Base-by-base conservation (phyloP, 2,888 invertebrate genomes). In the Lagria hirta region DNA sequence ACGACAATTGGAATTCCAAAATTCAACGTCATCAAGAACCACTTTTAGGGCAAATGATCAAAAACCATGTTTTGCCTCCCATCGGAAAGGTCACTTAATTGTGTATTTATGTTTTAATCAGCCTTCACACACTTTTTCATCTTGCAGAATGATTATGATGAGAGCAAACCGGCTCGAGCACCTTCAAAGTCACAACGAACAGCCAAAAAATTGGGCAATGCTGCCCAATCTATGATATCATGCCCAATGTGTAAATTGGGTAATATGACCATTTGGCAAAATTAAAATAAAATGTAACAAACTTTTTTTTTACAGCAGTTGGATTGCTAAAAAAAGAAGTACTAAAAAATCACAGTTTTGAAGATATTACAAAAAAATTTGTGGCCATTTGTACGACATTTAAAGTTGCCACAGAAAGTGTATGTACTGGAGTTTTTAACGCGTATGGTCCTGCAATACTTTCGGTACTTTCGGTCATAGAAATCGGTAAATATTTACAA, bases 391-490 rank as follows among this genome's bases (percentile, higher is more conserved):
- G 95, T 68, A 85, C 86, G 2, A 84, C 84, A 33, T 75, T 93
- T 21, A 85, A 90, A 60, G 86, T 94, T 48, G 91, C 92, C 70
- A 88, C 85, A 17, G 78, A 84, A 1, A 74, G 86, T 43, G 92
- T 96, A 2, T 95, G 95, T 64, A 82, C 85, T 58, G 92, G 94
- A 26, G 84, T 94, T 40, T 88, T 88, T 1, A 78, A 86, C 57
- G 74, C 88, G 1, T 90, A 87, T 70, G 86, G 85, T 64, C 86
- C 86, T 68, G 83, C 81, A 65, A 52, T 69, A 2, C 48, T 70
- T 18, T 65, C 69, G 15, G 68, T 64, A 7, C 55, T 69, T 15
- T 60, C 64, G 28, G 46, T 51, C 15, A 54, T 56, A 10, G 35
- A 56, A 46, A 49, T 65, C 23, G 58, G 64, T 64, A 55, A 44